These are phyloP conservation scores for Myotis brandtii DNA, from an alignment of 2,113 vertebrate species.

Conservation along the genomic window DNA sequence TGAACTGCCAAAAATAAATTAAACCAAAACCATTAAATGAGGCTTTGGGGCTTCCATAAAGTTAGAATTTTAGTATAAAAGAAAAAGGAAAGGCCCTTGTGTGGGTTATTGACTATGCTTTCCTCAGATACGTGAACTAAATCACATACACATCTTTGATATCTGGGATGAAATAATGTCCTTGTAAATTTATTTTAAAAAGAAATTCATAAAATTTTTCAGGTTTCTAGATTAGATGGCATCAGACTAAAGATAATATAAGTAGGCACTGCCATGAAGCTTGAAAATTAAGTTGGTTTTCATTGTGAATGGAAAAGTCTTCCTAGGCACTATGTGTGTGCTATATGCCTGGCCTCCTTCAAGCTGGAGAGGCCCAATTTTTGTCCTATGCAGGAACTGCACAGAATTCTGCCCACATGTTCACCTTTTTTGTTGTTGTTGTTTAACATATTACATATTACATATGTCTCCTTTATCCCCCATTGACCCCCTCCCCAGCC, in stretches of 20 bases:
- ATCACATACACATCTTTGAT: not conserved
- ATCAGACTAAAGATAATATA: not conserved
- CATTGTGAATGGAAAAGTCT: not conserved
- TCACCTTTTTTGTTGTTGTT: not conserved
- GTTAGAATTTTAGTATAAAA: constrained; percentile 18
- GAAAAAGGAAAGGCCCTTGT: not conserved
- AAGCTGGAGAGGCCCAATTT: not conserved
- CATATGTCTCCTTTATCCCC: no score
- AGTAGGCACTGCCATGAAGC: not conserved
- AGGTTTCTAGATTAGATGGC: not conserved
- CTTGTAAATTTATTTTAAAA: not conserved
- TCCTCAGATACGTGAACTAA: not conserved
- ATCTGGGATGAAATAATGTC: not conserved
- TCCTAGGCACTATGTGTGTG: not conserved
- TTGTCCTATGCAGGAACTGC: not conserved
- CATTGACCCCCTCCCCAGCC: no score
- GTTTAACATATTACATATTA: no score
- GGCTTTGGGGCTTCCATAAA: not conserved
- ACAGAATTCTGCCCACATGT: not conserved
- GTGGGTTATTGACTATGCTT: not conserved
- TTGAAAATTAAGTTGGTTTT: constrained; percentile 21
- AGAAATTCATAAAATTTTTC: not conserved
- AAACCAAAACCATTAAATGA: not conserved
- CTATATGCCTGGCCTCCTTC: not conserved
- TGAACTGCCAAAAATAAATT: not conserved